phyloP scores from a whole-genome alignment of 2,888 invertebrate species.

The Drosophila pseudotalamancana region DNA sequence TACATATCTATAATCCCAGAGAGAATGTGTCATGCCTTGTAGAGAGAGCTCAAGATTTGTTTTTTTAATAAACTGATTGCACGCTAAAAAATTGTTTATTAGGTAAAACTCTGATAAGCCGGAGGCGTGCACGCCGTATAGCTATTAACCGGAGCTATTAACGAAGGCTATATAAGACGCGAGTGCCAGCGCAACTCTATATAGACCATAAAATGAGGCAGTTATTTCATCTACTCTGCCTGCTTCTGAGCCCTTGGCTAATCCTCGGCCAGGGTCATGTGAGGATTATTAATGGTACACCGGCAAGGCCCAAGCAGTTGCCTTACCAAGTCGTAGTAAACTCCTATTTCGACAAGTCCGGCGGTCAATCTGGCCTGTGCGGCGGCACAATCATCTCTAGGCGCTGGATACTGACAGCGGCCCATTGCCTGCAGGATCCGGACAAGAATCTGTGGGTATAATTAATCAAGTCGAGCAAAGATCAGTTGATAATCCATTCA shows the following conservation, averaged over 20 bases:
- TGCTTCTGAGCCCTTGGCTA: slow-evolving; percentile 6
- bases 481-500: neutral
- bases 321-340: slow-evolving; percentile 54
- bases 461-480: neutral
- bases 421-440: slow-evolving; percentile 50
- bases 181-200: neutral
- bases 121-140: slow-evolving; percentile 18
- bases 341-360: slow-evolving; percentile 19
- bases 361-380: slow-evolving; percentile 20
- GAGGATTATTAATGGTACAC: slow-evolving; percentile 52
- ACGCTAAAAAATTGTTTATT: slow-evolving; percentile 19
- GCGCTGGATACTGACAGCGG: slow-evolving; percentile 61
- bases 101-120: slow-evolving; percentile 24
- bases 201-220: slow-evolving; percentile 34
- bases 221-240: slow-evolving; percentile 14
- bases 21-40: slow-evolving; percentile 14
- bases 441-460: slow-evolving; percentile 21
- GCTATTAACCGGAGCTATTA: slow-evolving; percentile 20
- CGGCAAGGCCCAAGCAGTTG: slow-evolving; percentile 26
- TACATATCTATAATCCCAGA: neutral
- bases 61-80: slow-evolving; percentile 43
- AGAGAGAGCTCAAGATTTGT: neutral
- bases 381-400: slow-evolving; percentile 54
- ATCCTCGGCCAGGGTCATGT: slow-evolving; percentile 19
- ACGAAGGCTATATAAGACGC: slow-evolving; percentile 41